Evolutionary conservation across 2,797 vertebrate species (phyloP), one percentile per base, ranked within the genome.

Genomic region (Philypnodon macrostomus): DNA sequence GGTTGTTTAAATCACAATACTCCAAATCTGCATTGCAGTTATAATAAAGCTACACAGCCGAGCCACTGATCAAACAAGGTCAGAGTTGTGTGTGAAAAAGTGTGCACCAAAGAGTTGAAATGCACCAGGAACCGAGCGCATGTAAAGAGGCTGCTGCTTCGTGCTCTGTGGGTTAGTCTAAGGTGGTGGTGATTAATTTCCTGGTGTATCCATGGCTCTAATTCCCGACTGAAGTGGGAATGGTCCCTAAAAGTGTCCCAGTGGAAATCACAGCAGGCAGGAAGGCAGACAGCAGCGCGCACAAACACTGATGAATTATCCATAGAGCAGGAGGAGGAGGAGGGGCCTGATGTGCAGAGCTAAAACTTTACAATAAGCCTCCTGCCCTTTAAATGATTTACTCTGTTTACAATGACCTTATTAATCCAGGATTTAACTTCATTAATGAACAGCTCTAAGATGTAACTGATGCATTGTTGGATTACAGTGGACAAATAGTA

Each of bases 281-380:
- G 71, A 67, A 70, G 66, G 69, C 73, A 79, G 80, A 77, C 83
- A 75, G 77, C 71, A 63, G 73, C 75, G 72, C 77, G 75, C 78
- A 83, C 81, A 80, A 88, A 81, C 75, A 81, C 78, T 87, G 83
- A 89, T 88, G 84, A 90, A 89, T 89, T 87, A 90, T 88, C 86
- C 84, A 88, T 87, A 54, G 65, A 54, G 18, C 41, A 41, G 47
- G 8, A 29, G 14, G 37, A 17, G 11, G 32, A 48, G 48, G 18
- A 10, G 9, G 30, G 37, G 39, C 49, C 46, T 8, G 42, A 36
- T 39, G n/a, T n/a, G 27, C 2, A 33, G 53, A 48, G 58, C 2
- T 19, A 26, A 14, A 13, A 46, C 15, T 32, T 32, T 18, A 32
- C 44, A 46, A 32, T 46, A 32, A 17, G 18, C 18, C 10, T 44